These are phyloP conservation scores for Drosophila histrio DNA, from an alignment of 2,888 invertebrate genomes.

Conservation along the genomic window DNA sequence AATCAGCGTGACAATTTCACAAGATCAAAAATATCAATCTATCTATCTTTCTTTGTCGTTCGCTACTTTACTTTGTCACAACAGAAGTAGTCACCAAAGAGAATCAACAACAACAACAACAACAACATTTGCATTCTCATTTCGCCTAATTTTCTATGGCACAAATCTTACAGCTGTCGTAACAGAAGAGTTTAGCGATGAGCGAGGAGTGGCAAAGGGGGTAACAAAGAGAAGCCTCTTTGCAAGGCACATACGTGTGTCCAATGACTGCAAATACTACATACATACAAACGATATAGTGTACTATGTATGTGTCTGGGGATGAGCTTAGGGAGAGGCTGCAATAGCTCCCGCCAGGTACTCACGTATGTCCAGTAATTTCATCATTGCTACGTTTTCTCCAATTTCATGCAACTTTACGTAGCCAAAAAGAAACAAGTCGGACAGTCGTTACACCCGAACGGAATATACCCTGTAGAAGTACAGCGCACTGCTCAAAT, in stretches of 20 bases:
- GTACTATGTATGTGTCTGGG: background rate
- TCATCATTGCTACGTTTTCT: conserved; percentile 75
- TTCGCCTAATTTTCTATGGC: conserved; percentile 61
- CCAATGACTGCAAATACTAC: background rate
- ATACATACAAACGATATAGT: too few relatives aligned
- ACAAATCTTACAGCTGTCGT: conserved; percentile 44
- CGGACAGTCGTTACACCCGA: too few relatives aligned
- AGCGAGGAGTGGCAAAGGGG: background rate
- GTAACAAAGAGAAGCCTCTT: background rate
- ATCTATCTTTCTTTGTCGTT: background rate
- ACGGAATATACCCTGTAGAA: too few relatives aligned
- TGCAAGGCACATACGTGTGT: background rate
- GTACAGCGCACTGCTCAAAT: too few relatives aligned
- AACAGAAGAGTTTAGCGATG: background rate
- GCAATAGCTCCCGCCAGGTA: conserved; percentile 8
- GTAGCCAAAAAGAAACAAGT: conserved; percentile 46
- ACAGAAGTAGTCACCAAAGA: background rate
- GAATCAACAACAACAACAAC: conserved; percentile 4
- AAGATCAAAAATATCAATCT: background rate
- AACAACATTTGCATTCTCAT: conserved; percentile 53
- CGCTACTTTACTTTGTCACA: background rate
- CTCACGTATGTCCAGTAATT: conserved; percentile 71
- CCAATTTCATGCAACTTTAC: conserved; percentile 70
- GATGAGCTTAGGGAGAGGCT: background rate
- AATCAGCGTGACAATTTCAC: conserved; percentile 29